Conservation (phyloP, 2,888 invertebrate species). For the Epinotia ramella region DNA sequence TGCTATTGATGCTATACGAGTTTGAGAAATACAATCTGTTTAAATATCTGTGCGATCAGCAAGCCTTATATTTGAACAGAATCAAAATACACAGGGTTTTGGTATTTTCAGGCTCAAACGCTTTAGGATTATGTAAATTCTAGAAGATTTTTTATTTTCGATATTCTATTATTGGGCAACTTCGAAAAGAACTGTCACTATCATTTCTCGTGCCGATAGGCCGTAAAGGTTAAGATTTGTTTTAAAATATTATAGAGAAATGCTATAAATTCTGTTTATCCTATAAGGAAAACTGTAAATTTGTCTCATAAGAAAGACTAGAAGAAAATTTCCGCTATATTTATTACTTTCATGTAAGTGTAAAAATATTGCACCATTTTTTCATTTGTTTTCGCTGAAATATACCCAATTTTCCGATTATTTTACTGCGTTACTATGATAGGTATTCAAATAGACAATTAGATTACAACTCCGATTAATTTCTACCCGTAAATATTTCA, state of each 20-base stretch:
- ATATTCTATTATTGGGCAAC: conserved; percentile 37
- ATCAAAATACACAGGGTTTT: too few relatives aligned
- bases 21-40: too few relatives aligned
- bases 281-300: conserved; percentile 22
- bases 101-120: too few relatives aligned
- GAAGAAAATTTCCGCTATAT: conserved; percentile 24
- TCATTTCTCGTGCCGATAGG: conserved; percentile 38
- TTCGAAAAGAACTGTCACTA: conserved; percentile 17
- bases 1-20: too few relatives aligned
- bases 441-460: background rate
- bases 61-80: too few relatives aligned
- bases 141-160: background rate
- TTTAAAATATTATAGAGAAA: conserved; percentile 29
- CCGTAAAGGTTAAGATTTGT: conserved; percentile 34
- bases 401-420: conserved; percentile 32
- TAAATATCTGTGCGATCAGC: too few relatives aligned
- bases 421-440: background rate
- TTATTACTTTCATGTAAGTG: conserved; percentile 53
- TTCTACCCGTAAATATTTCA: background rate
- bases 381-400: conserved; percentile 61
- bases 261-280: conserved; percentile 24
- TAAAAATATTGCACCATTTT: conserved; percentile 57
- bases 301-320: conserved; percentile 34
- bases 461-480: background rate
- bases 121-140: too few relatives aligned